Percentiles rank a stretch among this genome's conserved stretches.
phyloP scores from a whole-genome alignment of 2,888 invertebrate species.

The Macrophya annulata region DNA sequence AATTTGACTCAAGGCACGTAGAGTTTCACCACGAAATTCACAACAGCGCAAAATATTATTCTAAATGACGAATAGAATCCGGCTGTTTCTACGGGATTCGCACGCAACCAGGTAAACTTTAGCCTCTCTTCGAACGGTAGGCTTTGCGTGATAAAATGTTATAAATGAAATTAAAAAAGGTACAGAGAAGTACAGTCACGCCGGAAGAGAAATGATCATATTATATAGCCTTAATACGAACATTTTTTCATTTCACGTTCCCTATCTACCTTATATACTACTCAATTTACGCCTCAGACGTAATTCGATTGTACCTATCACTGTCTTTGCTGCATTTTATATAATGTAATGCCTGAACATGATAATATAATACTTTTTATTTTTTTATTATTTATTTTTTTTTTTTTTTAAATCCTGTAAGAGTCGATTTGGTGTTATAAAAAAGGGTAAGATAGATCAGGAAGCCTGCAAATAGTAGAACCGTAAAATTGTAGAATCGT shows the following conservation, averaged over 20 bases:
- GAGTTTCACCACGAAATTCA: slow-evolving; percentile 16
- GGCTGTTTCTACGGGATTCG: slow-evolving; percentile 37
- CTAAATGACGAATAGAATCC: slow-evolving; percentile 45
- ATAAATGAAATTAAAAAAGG: slow-evolving; percentile 53
- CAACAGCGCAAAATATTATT: slow-evolving; percentile 35
- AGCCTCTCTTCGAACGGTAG: slow-evolving; percentile 35
- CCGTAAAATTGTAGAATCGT: slow-evolving; percentile 41
- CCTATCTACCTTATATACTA: neutral
- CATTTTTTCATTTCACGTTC: slow-evolving; percentile 30
- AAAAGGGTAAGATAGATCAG: neutral
- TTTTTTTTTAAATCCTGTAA: neutral
- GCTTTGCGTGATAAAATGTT: slow-evolving; percentile 52
- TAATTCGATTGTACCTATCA: slow-evolving; percentile 7
- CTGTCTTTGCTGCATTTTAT: neutral
- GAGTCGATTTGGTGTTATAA: neutral
- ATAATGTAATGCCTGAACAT: neutral
- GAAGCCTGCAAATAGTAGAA: slow-evolving; percentile 44
- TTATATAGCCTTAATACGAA: slow-evolving; percentile 20
- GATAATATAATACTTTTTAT: neutral
- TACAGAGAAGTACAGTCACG: slow-evolving; percentile 44
- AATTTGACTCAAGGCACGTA: slow-evolving; percentile 30
- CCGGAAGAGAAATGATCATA: slow-evolving; percentile 38
- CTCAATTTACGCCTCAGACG: slow-evolving; percentile 1
- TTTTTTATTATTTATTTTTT: neutral
- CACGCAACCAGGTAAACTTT: slow-evolving; percentile 39